Percentiles rank a stretch among this genome's conserved stretches.
These are phyloP conservation scores for Dunckerocampus dactyliophorus DNA, from an alignment of 2,113 vertebrate genomes.

Conservation along the genomic window DNA sequence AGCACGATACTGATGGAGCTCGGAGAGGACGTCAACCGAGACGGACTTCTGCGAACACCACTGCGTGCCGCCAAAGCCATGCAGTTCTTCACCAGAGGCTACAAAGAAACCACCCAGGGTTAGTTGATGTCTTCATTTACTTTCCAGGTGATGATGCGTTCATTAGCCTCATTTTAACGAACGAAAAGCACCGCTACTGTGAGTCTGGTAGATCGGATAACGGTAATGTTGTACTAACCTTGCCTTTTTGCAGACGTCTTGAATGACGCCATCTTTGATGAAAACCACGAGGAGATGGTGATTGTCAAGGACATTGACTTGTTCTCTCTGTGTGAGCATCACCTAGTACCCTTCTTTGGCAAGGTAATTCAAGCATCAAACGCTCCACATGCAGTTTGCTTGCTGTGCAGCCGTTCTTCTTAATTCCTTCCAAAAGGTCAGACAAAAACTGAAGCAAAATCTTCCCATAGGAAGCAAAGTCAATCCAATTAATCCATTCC, in stretches of 20 bases:
- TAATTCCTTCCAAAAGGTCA: too few relatives aligned
- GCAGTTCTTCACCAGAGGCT: constrained; percentile 72
- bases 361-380: constrained; percentile 37
- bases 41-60: constrained; percentile 65
- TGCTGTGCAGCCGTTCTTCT: too few relatives aligned
- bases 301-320: constrained; percentile 64
- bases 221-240: too few relatives aligned
- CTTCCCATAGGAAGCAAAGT: too few relatives aligned
- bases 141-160: background rate
- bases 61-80: constrained; percentile 68
- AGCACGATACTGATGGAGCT: constrained; percentile 56
- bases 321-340: constrained; percentile 65
- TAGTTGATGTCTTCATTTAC: background rate
- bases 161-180: too few relatives aligned
- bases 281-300: constrained; percentile 65
- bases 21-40: constrained; percentile 56
- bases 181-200: too few relatives aligned
- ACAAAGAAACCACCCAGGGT: constrained; percentile 59
- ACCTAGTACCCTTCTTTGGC: constrained; percentile 66
- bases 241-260: constrained; percentile 42
- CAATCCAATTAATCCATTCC: too few relatives aligned
- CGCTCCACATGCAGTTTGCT: too few relatives aligned
- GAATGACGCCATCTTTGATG: constrained; percentile 65
- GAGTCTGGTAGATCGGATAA: too few relatives aligned
- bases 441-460: too few relatives aligned